These are phyloP conservation scores for Probosciger aterrimus DNA, from an alignment of 2,113 vertebrate species.

Conservation along the genomic window DNA sequence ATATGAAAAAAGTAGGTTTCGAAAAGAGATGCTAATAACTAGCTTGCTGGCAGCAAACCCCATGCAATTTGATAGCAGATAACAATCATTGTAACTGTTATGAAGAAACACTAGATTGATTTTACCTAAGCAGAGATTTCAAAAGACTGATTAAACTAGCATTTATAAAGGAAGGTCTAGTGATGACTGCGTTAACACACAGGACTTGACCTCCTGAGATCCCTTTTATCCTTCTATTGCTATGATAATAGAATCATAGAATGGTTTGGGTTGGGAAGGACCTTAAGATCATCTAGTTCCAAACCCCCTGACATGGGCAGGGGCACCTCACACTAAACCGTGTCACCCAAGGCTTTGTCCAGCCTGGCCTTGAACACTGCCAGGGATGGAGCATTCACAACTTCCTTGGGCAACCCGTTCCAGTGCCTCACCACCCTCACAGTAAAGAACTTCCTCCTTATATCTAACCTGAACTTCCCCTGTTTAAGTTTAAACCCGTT, in stretches of 20 bases:
- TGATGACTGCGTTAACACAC: background rate
- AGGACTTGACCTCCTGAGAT: background rate
- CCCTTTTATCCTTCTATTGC: background rate
- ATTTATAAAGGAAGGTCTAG: background rate
- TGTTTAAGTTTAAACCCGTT: too few species aligned
- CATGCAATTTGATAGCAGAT: background rate
- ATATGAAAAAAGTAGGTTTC: background rate
- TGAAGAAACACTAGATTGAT: background rate
- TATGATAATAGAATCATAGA: background rate
- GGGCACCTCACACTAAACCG: background rate
- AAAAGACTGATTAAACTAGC: background rate
- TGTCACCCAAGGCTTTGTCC: background rate
- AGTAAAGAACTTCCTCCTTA: background rate
- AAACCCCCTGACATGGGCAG: background rate
- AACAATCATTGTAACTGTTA: background rate
- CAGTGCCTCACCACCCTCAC: background rate
- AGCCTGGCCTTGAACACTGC: background rate
- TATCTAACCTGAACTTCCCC: too few species aligned
- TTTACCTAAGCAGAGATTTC: background rate
- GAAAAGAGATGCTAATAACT: background rate
- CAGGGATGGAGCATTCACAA: background rate
- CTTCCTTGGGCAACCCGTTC: background rate
- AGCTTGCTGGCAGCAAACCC: background rate
- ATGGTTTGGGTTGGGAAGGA: background rate
- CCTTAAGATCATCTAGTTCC: background rate